phyloP scores from a whole-genome alignment of 1,140 invertebrate genomes.

The Drosophila ohnishii region DNA sequence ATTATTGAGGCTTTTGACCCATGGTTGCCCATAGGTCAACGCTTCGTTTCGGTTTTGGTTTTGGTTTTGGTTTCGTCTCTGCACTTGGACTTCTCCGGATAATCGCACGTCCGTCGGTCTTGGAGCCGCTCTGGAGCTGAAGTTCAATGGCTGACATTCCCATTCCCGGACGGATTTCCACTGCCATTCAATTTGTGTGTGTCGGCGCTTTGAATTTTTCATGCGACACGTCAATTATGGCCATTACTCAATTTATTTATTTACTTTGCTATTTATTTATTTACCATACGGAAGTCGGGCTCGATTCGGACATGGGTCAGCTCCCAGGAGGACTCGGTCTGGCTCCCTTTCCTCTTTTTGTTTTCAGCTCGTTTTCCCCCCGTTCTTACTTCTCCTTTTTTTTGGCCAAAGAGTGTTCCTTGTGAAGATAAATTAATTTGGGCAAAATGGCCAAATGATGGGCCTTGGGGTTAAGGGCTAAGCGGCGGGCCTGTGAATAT shows the following conservation, averaged over 20 bases:
- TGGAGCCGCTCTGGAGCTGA: conserved; percentile 9
- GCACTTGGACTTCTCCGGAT: conserved; percentile 15
- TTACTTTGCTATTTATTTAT: conserved; percentile 69
- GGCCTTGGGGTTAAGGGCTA: conserved; percentile 37
- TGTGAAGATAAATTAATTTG: conserved; percentile 72
- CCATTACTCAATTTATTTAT: conserved; percentile 79
- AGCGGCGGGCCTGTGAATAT: conserved; percentile 27
- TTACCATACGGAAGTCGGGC: conserved; percentile 39
- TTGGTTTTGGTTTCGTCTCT: conserved; percentile 13
- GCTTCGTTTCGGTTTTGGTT: conserved; percentile 23
- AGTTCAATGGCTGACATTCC: conserved; percentile 41
- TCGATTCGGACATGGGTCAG: conserved; percentile 30
- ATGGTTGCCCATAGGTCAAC: conserved; percentile 9
- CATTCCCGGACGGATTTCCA: conserved; percentile 1
- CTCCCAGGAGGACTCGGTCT: conserved; percentile 13
- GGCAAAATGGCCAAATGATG: conserved; percentile 64
- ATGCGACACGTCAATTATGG: conserved; percentile 71
- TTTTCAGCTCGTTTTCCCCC: neutral
- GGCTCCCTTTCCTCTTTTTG: neutral
- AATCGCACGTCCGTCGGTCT: conserved; percentile 4
- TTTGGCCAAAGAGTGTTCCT: conserved; percentile 3
- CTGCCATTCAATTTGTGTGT: conserved; percentile 52
- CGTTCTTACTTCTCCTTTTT: neutral
- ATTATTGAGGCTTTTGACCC: neutral
- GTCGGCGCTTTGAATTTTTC: conserved; percentile 61